Conservation (phyloP, 2,797 vertebrate species). For the Mycteria americana region DNA sequence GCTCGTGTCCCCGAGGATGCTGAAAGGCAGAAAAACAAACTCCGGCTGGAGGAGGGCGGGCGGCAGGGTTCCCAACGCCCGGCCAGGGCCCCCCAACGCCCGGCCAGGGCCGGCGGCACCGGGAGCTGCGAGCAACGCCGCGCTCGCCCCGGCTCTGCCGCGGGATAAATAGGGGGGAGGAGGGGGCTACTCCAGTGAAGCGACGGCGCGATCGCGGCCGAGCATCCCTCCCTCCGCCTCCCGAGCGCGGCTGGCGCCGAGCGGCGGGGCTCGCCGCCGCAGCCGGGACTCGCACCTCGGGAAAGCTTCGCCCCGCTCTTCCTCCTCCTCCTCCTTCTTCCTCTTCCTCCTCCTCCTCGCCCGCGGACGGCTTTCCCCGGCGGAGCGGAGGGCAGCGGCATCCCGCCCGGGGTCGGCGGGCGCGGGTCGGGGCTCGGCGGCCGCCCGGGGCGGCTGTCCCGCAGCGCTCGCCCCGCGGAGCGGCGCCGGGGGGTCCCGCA, state of each 20-base stretch:
- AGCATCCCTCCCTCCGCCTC: slow-evolving; percentile 2
- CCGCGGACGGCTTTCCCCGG: not conserved
- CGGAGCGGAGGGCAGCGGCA: not conserved
- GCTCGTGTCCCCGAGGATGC: not conserved
- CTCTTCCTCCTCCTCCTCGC: not conserved
- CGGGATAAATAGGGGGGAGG: not conserved
- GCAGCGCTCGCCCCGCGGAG: not conserved
- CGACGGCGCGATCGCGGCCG: not conserved
- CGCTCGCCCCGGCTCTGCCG: not conserved
- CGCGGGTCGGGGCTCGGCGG: not conserved
- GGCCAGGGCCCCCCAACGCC: not conserved
- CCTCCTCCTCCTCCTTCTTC: not conserved
- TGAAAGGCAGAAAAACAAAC: slow-evolving; percentile 16
- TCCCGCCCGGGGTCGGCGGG: not conserved
- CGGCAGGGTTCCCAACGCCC: not conserved
- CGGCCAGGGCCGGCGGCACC: not conserved
- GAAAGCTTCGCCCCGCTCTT: not conserved
- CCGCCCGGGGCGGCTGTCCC: not conserved
- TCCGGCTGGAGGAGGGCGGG: not conserved
- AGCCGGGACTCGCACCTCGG: not conserved
- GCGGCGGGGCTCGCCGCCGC: not conserved
- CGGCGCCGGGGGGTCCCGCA: not conserved
- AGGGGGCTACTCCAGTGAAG: not conserved
- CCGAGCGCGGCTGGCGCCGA: not conserved
- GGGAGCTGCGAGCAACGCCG: not conserved